Evolutionary conservation across 2,797 vertebrate species (phyloP).

Genomic region (Lithobates pipiens): DNA sequence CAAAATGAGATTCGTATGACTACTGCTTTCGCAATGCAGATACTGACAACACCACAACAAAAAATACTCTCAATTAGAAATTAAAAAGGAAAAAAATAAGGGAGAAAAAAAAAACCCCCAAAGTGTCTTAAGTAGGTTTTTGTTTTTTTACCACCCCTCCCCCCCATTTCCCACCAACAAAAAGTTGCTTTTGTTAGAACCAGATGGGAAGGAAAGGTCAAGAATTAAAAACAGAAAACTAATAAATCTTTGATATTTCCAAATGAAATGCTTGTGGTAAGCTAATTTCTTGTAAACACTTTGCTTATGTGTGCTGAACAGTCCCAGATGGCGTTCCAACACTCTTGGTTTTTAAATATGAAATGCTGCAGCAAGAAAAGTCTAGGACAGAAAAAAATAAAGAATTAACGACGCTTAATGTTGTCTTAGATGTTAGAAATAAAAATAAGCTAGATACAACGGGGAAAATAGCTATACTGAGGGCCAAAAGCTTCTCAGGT

Average conservation of each 20-base stretch:
- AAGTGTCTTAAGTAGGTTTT: not conserved
- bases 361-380: constrained; percentile 32
- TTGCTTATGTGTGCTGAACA: constrained; percentile 69
- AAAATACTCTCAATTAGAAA: constrained; percentile 47
- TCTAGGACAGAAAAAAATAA: not conserved
- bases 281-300: constrained; percentile 77
- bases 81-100: constrained; percentile 53
- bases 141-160: not conserved
- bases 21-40: constrained; percentile 8
- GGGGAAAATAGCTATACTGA: not conserved
- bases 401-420: not conserved
- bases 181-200: constrained; percentile 71
- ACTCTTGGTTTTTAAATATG: constrained; percentile 66
- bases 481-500: not conserved
- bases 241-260: constrained; percentile 79
- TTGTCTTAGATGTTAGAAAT: not conserved
- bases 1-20: constrained; percentile 19
- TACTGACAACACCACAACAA: constrained; percentile 61
- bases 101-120: too few species aligned
- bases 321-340: constrained; percentile 71
- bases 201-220: constrained; percentile 76
- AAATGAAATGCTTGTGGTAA: constrained; percentile 78
- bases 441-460: not conserved
- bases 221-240: constrained; percentile 77
- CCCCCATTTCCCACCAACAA: constrained; percentile 13